Evolutionary conservation across 1,140 invertebrate species (phyloP).

Genomic region (roundworm (Caenorhabditis elegans)): WBcel235 BX284604.4:9202501-9203000

Average conservation of each 20-base stretch:
- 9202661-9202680: conserved; percentile 19
- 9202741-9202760: not conserved
- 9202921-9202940: not conserved
- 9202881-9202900: not conserved
- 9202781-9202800: no score
- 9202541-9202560: not conserved
- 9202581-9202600: no score
- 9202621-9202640: conserved; percentile 4
- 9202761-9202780: no score
- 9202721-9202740: not conserved
- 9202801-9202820: no score
- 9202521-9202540: not conserved
- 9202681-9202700: conserved; percentile 9
- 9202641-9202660: conserved; percentile 14
- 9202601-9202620: no score
- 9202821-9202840: not conserved
- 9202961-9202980: no score
- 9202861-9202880: not conserved
- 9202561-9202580: no score
- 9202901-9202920: not conserved
- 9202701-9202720: not conserved
- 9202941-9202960: not conserved
- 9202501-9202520: not conserved
- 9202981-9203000: no score
- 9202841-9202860: no score